A percentile compares a stretch with the other conserved stretches of the same genome.
phyloP scores from a whole-genome alignment of 1,140 invertebrate species.

The Chelonus insularis region DNA sequence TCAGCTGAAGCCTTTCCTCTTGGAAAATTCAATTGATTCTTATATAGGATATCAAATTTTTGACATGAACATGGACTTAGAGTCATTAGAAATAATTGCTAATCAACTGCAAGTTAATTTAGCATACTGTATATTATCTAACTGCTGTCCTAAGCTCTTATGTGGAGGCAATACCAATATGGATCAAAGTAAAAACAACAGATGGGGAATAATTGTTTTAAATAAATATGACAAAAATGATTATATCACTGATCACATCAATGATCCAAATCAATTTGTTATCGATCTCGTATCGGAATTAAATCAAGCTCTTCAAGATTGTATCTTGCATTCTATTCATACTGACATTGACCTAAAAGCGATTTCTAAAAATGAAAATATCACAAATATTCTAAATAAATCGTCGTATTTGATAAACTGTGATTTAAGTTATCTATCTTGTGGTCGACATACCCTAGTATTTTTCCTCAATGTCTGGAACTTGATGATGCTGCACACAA shows the following conservation, averaged over 20 bases:
- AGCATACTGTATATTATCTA: slow-evolving; percentile 63
- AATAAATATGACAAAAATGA: slow-evolving; percentile 37
- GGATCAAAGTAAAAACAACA: slow-evolving; percentile 35
- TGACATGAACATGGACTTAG: slow-evolving; percentile 44
- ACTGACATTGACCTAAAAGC: slow-evolving; percentile 29
- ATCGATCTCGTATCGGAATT: slow-evolving; percentile 45
- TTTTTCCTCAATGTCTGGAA: slow-evolving; percentile 55
- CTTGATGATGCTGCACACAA: slow-evolving; percentile 46
- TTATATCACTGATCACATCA: slow-evolving; percentile 23
- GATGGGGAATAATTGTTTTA: slow-evolving; percentile 43
- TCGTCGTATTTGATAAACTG: slow-evolving; percentile 39
- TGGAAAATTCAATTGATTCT: slow-evolving; percentile 42
- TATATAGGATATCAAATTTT: slow-evolving; percentile 64
- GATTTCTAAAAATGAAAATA: slow-evolving; percentile 32
- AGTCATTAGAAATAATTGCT: slow-evolving; percentile 45
- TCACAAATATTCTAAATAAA: slow-evolving; percentile 42
- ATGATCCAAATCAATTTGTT: slow-evolving; percentile 46
- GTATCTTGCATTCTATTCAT: slow-evolving; percentile 19
- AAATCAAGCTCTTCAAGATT: slow-evolving; percentile 29
- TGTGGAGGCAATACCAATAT: slow-evolving; percentile 34
- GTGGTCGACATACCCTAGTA: slow-evolving; percentile 48
- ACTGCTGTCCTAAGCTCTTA: slow-evolving; percentile 61
- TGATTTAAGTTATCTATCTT: slow-evolving; percentile 49
- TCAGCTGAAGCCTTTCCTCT: slow-evolving; percentile 34
- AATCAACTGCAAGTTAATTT: slow-evolving; percentile 63